A percentile compares a stretch with the other conserved stretches of the same genome.
Conservation (phyloP, 2,113 vertebrate species). For the Dromaius novaehollandiae region DNA sequence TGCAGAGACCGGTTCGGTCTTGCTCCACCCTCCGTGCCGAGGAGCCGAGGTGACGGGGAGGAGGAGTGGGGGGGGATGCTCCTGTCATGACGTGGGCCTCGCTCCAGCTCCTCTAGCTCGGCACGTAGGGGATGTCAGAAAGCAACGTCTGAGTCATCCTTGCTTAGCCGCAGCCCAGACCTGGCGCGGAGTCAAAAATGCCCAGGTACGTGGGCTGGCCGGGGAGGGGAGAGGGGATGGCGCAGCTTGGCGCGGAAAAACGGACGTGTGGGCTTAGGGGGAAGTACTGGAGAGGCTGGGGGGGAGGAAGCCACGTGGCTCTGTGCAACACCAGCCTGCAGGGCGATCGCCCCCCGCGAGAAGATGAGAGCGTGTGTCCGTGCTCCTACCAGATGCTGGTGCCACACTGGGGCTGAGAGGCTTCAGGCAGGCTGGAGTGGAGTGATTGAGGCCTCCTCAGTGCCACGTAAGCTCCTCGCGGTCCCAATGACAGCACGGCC, state of each 20-base stretch:
- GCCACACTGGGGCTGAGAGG: rapidly evolving
- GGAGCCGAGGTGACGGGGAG: not conserved
- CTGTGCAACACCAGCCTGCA: rapidly evolving
- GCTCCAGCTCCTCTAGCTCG: not conserved
- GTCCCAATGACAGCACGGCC: not conserved
- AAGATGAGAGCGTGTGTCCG: rapidly evolving
- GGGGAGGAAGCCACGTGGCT: rapidly evolving
- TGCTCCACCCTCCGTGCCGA: conserved; percentile 4
- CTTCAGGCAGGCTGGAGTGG: not conserved
- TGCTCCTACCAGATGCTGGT: not conserved
- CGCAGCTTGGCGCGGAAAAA: not conserved
- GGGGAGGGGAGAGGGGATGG: not conserved
- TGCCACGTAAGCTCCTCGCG: not conserved
- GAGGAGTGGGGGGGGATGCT: not conserved
- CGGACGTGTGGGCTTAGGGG: rapidly evolving
- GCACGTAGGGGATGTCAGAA: not conserved
- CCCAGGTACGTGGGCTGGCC: not conserved
- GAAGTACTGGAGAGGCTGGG: not conserved
- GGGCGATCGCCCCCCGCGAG: not conserved
- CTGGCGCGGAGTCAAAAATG: not conserved
- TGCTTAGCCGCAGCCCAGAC: not conserved
- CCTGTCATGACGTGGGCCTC: not conserved
- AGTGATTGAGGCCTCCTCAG: not conserved
- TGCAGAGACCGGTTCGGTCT: conserved; percentile 44
- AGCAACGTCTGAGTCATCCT: conserved; percentile 16